Evolutionary conservation across 1,140 invertebrate genomes (phyloP).

Genomic region (Muscidifurax raptorellus): DNA sequence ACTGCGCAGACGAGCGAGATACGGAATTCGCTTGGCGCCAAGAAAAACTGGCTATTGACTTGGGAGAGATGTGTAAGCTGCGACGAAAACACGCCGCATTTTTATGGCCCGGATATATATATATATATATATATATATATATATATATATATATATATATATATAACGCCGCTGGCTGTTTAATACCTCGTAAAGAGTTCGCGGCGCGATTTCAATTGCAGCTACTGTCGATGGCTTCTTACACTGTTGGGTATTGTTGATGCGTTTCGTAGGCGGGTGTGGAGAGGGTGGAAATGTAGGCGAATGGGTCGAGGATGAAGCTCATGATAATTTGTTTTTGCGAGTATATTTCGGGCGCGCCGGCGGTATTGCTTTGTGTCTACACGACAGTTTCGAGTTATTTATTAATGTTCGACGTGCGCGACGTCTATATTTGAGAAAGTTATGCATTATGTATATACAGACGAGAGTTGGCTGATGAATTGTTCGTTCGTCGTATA

Average conservation of each 20-base stretch:
- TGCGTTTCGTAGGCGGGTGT: background rate
- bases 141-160: too few species aligned
- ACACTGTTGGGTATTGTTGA: background rate
- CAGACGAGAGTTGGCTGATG: too few species aligned
- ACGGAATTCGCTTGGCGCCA: slow-evolving; percentile 29
- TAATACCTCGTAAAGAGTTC: slow-evolving; percentile 33
- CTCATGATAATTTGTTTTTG: background rate
- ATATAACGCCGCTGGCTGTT: slow-evolving; percentile 4
- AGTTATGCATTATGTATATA: background rate
- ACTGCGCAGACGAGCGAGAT: slow-evolving; percentile 32
- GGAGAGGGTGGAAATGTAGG: background rate
- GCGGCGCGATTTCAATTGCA: background rate
- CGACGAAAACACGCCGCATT: slow-evolving; percentile 4
- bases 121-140: too few species aligned
- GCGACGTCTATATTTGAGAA: background rate
- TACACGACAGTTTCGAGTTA: background rate
- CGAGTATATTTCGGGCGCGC: background rate
- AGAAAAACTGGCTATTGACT: slow-evolving; percentile 37
- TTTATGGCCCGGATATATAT: background rate
- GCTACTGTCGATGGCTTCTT: background rate
- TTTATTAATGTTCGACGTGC: background rate
- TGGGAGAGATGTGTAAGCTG: background rate
- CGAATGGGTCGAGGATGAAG: background rate
- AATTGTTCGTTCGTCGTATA: too few species aligned
- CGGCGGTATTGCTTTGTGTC: too few species aligned